Evolutionary conservation across 2,888 invertebrate genomes (phyloP), one percentile per base, ranked within the genome.

Genomic region (Uropetala carovei): DNA sequence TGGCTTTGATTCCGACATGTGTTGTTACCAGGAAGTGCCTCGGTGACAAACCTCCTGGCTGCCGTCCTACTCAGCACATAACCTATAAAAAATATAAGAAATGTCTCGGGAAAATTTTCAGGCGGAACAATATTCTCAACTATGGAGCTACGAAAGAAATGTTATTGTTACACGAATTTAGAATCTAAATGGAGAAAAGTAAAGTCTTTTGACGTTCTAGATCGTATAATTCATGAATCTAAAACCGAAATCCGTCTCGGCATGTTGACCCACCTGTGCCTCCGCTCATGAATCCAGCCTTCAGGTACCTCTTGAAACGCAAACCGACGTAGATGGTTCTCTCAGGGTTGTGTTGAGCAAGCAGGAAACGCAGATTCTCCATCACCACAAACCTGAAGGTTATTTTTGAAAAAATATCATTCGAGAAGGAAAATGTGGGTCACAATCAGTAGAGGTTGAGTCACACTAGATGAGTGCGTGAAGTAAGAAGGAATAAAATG

Each of bases 261-360:
- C 75, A 2, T 58, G 60, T 30, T 2, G 16, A 18, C 64, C 1
- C 56, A 89, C 89, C 89, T 16, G 89, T 68, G 18, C 89, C 89
- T 64, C 89, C 89, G 18, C 89, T 89, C 89, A 89, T 89, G 60
- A 89, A 89, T 11, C 89, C 89, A 16, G 30, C n/a, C 56, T 89
- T 89, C 30, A 89, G 43, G 64, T 89, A 27, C 43, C 30, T 64
- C 56, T 89, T 89, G 64, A 89, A 89, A 58, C 18, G 89, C n/a
- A 89, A 64, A 64, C 89, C 89, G 13, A 89, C n/a, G 56, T 89
- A 89, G 10, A 89, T 10, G 7, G 89, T 89, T 64, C 64, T 64
- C n/a, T 89, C 43, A 13, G 43, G 89, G 58, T 64, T 43, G 22
- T 89, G 16, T 64, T 89, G 89, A 16, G 89, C 9, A 13, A 89